phyloP scores from a whole-genome alignment of 2,888 invertebrate genomes.

The Mayetiola destructor region DNA sequence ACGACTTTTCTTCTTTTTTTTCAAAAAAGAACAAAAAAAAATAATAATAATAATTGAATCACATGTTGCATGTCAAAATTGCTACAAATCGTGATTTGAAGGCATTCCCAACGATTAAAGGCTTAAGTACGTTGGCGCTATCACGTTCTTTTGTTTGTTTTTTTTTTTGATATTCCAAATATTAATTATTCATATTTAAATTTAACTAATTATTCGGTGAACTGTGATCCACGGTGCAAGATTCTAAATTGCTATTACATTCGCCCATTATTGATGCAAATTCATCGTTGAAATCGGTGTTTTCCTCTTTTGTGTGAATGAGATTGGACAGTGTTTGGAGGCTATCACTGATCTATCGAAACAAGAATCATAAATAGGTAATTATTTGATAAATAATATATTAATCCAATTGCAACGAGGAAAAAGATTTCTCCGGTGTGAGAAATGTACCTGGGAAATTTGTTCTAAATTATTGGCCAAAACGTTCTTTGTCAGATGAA shows the following conservation, averaged over 20 bases:
- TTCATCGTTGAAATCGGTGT: background rate
- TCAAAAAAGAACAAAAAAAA: too few relatives aligned
- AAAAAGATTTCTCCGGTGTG: too few relatives aligned
- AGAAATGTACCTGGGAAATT: slow-evolving; percentile 55
- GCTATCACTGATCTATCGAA: slow-evolving; percentile 57
- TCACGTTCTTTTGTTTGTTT: too few relatives aligned
- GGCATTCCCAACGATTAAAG: too few relatives aligned
- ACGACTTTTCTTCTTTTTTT: too few relatives aligned
- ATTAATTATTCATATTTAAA: too few relatives aligned
- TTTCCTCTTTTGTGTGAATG: slow-evolving; percentile 30
- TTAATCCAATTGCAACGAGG: background rate
- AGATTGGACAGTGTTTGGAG: slow-evolving; percentile 64
- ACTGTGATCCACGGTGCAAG: background rate
- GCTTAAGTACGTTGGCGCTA: too few relatives aligned
- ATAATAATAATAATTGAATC: too few relatives aligned
- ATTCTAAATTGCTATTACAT: background rate
- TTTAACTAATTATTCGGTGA: too few relatives aligned
- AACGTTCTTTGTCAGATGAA: slow-evolving; percentile 56
- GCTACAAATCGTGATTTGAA: too few relatives aligned
- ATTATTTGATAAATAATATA: background rate
- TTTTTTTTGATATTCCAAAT: too few relatives aligned
- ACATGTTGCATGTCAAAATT: too few relatives aligned
- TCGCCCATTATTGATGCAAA: background rate
- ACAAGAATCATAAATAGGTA: slow-evolving; percentile 13
- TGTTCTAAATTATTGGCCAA: slow-evolving; percentile 64